A percentile compares a stretch with the other conserved stretches of the same genome.
Conservation (phyloP, 2,797 vertebrate species). For the Chiloscyllium punctatum region DNA sequence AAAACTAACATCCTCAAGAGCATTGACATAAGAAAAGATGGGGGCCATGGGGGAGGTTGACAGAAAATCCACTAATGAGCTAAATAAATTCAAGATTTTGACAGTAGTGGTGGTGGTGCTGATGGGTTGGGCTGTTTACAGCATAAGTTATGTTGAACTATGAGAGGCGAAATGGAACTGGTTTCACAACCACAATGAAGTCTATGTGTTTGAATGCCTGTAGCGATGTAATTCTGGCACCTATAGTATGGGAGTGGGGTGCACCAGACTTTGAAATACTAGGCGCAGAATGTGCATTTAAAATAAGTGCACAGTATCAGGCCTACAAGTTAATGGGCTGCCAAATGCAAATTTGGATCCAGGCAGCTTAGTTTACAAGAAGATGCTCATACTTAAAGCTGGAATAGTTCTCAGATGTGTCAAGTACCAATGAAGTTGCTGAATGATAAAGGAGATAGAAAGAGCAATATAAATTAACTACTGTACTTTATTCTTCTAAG, state of each 20-base stretch:
- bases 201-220: neutral
- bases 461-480: neutral
- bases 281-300: neutral
- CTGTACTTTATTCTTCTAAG: neutral
- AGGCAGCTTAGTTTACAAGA: neutral
- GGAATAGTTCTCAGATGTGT: neutral
- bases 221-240: neutral
- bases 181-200: neutral
- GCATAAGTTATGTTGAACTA: neutral
- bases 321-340: neutral
- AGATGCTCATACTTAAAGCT: neutral
- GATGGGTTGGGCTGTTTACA: neutral
- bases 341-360: neutral
- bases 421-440: neutral
- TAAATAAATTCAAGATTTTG: neutral
- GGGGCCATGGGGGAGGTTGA: neutral
- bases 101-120: neutral
- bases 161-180: neutral
- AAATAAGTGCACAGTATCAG: neutral
- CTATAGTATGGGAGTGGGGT: neutral
- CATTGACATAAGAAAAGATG: neutral
- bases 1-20: neutral
- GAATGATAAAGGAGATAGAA: neutral
- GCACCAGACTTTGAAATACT: neutral
- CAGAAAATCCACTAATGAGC: neutral